Evolutionary conservation across 1,140 invertebrate species (phyloP).

Genomic region (Leucophenga varia): DNA sequence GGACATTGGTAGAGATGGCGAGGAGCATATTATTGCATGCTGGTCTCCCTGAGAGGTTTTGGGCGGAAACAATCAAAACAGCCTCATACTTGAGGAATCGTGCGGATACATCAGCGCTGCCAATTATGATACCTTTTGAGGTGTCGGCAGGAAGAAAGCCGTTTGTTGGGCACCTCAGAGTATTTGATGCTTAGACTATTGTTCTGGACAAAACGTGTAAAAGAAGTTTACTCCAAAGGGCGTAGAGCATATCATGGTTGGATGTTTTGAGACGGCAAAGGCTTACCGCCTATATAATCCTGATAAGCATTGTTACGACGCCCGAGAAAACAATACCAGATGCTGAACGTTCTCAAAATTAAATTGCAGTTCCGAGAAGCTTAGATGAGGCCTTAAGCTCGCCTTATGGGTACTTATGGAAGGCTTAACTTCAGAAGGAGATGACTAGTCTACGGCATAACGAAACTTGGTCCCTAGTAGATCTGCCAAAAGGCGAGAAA

Average conservation of each 20-base stretch:
- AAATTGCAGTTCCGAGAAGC: constrained; percentile 9
- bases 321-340: constrained; percentile 7
- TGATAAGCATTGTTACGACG: constrained; percentile 13
- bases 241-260: constrained; percentile 51
- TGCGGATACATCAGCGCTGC: constrained; percentile 18
- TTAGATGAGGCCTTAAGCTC: constrained; percentile 6
- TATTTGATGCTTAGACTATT: constrained; percentile 41
- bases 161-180: constrained; percentile 36
- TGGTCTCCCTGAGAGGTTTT: constrained; percentile 27
- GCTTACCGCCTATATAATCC: constrained; percentile 49
- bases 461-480: constrained; percentile 33
- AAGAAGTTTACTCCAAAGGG: constrained; percentile 47
- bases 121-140: constrained; percentile 41
- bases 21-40: constrained; percentile 50
- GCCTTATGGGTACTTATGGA: constrained; percentile 23
- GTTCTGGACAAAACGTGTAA: constrained; percentile 45
- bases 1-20: constrained; percentile 38
- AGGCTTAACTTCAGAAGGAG: constrained; percentile 35
- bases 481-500: constrained; percentile 18
- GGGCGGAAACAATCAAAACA: constrained; percentile 28
- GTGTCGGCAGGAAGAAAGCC: constrained; percentile 44
- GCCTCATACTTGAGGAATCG: constrained; percentile 23
- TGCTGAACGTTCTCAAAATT: constrained; percentile 4
- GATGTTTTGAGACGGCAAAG: constrained; percentile 53
- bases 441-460: constrained; percentile 30